phyloP scores from a whole-genome alignment of 2,888 invertebrate genomes.

The Leptodirus hochenwartii region DNA sequence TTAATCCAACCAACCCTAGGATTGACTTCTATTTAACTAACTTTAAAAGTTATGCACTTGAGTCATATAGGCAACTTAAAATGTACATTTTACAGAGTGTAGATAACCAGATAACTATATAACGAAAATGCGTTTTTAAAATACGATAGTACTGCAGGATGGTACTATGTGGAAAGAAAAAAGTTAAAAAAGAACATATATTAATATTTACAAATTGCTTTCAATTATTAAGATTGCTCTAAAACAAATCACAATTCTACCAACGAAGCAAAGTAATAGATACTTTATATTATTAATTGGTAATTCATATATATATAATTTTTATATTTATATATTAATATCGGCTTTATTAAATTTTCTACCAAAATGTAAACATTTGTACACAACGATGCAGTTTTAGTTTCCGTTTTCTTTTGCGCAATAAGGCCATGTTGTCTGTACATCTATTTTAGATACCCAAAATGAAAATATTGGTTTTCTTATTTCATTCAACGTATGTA shows the following conservation, averaged over 20 bases:
- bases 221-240: conserved; percentile 15
- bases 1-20: too few relatives aligned
- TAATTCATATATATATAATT: conserved; percentile 8
- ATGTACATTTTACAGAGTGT: too few relatives aligned
- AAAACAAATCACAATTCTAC: conserved; percentile 17
- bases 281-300: conserved; percentile 9
- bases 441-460: too few relatives aligned
- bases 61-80: too few relatives aligned
- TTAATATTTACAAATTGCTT: conserved; percentile 17
- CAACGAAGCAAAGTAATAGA: conserved; percentile 14
- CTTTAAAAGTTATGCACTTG: too few relatives aligned
- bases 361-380: conserved; percentile 8
- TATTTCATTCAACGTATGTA: conserved; percentile 4
- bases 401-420: conserved; percentile 11
- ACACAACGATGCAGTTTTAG: conserved; percentile 13
- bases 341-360: conserved; percentile 5
- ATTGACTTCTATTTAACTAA: too few relatives aligned
- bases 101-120: too few relatives aligned
- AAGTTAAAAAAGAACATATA: conserved; percentile 15
- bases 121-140: too few relatives aligned
- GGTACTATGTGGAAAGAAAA: too few relatives aligned
- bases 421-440: conserved; percentile 15
- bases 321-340: conserved; percentile 9
- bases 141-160: too few relatives aligned
- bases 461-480: too few relatives aligned